Base-by-base conservation (phyloP, 2,113 vertebrate species). In the Psephotus haematonotus region DNA sequence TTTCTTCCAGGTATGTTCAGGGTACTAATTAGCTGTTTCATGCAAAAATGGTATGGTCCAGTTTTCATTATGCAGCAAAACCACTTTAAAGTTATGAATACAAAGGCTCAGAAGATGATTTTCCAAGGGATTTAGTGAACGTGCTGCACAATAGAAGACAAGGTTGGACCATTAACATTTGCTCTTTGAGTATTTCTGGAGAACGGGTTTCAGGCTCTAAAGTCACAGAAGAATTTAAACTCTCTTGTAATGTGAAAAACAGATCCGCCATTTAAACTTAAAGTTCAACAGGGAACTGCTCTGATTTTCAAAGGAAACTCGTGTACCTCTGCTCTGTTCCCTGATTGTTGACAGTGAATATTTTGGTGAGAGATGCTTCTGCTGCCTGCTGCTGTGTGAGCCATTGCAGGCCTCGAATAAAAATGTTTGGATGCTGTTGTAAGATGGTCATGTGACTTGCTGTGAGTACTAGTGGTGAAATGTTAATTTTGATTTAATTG, bases 111-210 rank as follows among this genome's bases (percentile, higher is more conserved):
- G 70, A 33, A 90, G 65, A 69, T 53, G 2, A 62, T 92, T 80
- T 94, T 82, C 22, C 75, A 74, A 59, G 41, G 35, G 17, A 29
- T 63, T 79, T 78, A 82, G 29, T 65, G 17, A 47, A 24, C 1
- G 1, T 63, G 33, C 13, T 72, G 9, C 27, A 90, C 35, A 55
- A 8, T 84, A 8, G 47, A 82, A 94, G 77, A 46, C 18, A 57
- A 82, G 68, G 62, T 49, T 63, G 74, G 65, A 41, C 37, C 72
- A 67, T 79, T 79, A 87, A 37, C 39, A 13, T 82, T 72, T 68
- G 46, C 28, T 84, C 6, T 24, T 46, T 35, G 62, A 85, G 47
- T 93, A 83, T 75, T 86, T 91, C 91, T 92, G 59, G 64, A 96
- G 52, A 86, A 69, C 12, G 39, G 6, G 14, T 76, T 90, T 85